Evolutionary conservation across 2,888 invertebrate genomes (phyloP).

Genomic region (Pseudanteris insignis): DNA sequence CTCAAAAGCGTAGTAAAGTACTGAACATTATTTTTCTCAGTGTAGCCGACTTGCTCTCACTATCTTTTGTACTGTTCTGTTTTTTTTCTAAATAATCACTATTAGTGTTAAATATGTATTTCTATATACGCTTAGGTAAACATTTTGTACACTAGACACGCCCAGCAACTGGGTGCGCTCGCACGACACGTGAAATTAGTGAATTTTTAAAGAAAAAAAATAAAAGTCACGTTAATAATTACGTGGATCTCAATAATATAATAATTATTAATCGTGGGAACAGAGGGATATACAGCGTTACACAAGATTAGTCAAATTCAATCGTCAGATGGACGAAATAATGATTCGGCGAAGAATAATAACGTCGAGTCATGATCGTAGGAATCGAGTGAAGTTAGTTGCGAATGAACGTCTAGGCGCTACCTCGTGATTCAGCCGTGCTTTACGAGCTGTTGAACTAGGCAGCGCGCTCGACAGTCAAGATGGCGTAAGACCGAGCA

Average conservation of each 20-base stretch:
- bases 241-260: conserved; percentile 43
- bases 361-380: too few relatives aligned
- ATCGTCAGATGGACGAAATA: conserved; percentile 16
- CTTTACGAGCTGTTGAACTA: too few relatives aligned
- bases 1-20: too few relatives aligned
- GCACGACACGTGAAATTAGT: conserved; percentile 48
- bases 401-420: too few relatives aligned
- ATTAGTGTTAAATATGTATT: conserved; percentile 51
- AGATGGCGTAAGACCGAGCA: too few relatives aligned
- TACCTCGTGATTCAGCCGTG: too few relatives aligned
- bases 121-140: conserved; percentile 54
- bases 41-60: conserved; percentile 62
- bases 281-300: too few relatives aligned
- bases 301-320: too few relatives aligned
- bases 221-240: conserved; percentile 47
- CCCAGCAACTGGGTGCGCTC: conserved; percentile 49
- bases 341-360: conserved; percentile 12
- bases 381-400: too few relatives aligned
- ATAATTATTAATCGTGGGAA: conserved; percentile 18
- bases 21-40: too few relatives aligned
- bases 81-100: conserved; percentile 60
- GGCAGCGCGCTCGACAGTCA: too few relatives aligned
- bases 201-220: conserved; percentile 46
- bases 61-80: conserved; percentile 60
- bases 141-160: conserved; percentile 52